Percentiles rank a stretch among this genome's conserved stretches.
Conservation (phyloP, 2,888 invertebrate genomes). For the Colostygia pectinataria region DNA sequence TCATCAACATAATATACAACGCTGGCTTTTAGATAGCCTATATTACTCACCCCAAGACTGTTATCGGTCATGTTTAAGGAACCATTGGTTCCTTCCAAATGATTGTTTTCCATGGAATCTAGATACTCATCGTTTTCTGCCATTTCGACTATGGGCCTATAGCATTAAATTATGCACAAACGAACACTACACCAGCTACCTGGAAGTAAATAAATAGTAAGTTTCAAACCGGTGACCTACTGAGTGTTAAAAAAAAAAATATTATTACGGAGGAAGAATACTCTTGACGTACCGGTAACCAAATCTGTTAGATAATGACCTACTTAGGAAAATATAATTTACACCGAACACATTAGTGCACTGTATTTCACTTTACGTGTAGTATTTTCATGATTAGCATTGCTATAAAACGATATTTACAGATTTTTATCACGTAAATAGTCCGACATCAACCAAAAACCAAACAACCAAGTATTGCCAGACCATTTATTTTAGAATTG, state of each 20-base stretch:
- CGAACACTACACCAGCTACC: slow-evolving; percentile 47
- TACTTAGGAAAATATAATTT: slow-evolving; percentile 64
- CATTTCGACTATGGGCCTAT: slow-evolving; percentile 62
- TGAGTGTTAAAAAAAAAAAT: slow-evolving; percentile 28
- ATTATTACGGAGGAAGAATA: slow-evolving; percentile 23
- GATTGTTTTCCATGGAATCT: slow-evolving; percentile 79
- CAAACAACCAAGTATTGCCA: slow-evolving; percentile 43
- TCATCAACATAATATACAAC: neutral
- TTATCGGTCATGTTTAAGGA: slow-evolving; percentile 79
- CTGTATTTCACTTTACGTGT: slow-evolving; percentile 42
- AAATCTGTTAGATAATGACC: slow-evolving; percentile 64
- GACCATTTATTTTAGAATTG: too few species aligned
- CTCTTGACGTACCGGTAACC: slow-evolving; percentile 79
- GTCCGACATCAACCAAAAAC: slow-evolving; percentile 39
- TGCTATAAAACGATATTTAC: slow-evolving; percentile 58
- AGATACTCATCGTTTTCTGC: slow-evolving; percentile 80
- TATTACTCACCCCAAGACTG: slow-evolving; percentile 70
- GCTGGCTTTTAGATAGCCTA: neutral
- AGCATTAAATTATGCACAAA: slow-evolving; percentile 53
- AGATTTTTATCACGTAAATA: slow-evolving; percentile 57
- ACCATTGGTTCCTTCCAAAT: slow-evolving; percentile 85
- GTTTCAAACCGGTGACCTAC: slow-evolving; percentile 26
- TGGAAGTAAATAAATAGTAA: slow-evolving; percentile 46
- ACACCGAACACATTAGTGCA: slow-evolving; percentile 41
- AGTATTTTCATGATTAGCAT: slow-evolving; percentile 49